Percentiles rank a stretch among this genome's conserved stretches.
These are phyloP conservation scores for Littorina saxatilis DNA, from an alignment of 1,140 invertebrate species.

Conservation along the genomic window DNA sequence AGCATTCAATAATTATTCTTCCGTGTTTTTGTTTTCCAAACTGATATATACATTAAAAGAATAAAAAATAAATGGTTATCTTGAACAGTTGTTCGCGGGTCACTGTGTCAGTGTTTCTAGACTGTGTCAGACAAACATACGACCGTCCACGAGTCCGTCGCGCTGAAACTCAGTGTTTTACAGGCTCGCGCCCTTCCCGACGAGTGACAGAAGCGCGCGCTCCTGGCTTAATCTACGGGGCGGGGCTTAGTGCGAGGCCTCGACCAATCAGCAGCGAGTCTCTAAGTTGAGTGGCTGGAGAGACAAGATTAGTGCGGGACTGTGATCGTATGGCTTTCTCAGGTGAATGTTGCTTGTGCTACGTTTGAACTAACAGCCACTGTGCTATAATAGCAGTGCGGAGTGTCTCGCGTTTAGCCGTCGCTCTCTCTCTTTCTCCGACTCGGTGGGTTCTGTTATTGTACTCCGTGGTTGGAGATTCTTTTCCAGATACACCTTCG, in stretches of 20 bases:
- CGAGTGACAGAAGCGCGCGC: constrained; percentile 26
- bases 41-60: no score
- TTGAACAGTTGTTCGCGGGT: no score
- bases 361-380: not conserved
- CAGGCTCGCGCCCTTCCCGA: not conserved
- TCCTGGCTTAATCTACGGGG: constrained; percentile 14
- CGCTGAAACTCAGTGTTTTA: not conserved
- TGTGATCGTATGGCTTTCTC: not conserved
- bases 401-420: not conserved
- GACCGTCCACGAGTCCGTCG: no score
- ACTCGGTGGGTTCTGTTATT: no score
- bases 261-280: constrained; percentile 19
- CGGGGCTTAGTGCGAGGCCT: not conserved
- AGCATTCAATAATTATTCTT: no score
- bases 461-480: not conserved
- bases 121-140: no score
- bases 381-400: constrained; percentile 12
- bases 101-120: no score
- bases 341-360: constrained; percentile 15
- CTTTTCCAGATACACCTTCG: not conserved
- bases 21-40: no score
- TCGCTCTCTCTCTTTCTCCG: not conserved
- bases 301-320: constrained; percentile 28
- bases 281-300: not conserved
- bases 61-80: no score